Conservation (phyloP, 2,888 invertebrate species). For the Apoderus coryli region DNA sequence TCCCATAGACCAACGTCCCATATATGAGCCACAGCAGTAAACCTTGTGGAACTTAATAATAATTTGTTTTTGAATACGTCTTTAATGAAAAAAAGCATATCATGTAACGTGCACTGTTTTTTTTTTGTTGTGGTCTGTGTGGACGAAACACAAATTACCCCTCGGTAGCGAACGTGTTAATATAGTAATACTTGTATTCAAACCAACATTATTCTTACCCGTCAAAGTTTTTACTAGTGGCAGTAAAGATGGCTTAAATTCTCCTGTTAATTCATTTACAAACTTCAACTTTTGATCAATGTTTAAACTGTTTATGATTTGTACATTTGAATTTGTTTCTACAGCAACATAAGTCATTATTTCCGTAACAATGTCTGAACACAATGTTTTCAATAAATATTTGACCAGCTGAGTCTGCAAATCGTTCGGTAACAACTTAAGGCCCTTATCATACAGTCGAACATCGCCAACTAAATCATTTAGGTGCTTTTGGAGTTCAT, state of each 20-base stretch:
- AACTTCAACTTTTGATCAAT: slow-evolving; percentile 60
- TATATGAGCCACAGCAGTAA: too few species aligned
- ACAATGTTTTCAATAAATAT: slow-evolving; percentile 72
- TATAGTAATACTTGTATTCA: not conserved
- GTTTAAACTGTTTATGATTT: slow-evolving; percentile 43
- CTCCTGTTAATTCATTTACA: slow-evolving; percentile 50
- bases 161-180: too few species aligned
- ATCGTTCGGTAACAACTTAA: slow-evolving; percentile 45
- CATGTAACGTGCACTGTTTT: too few species aligned
- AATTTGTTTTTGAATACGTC: too few species aligned
- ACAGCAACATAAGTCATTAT: slow-evolving; percentile 64
- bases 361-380: slow-evolving; percentile 67
- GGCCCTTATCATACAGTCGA: slow-evolving; percentile 66
- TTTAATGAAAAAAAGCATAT: too few species aligned
- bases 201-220: slow-evolving; percentile 21
- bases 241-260: slow-evolving; percentile 48
- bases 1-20: too few species aligned
- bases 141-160: too few species aligned
- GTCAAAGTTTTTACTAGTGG: slow-evolving; percentile 54
- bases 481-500: slow-evolving; percentile 69
- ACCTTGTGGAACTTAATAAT: too few species aligned
- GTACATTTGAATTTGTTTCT: slow-evolving; percentile 51
- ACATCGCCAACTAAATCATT: slow-evolving; percentile 62
- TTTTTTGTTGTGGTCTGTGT: too few species aligned
- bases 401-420: slow-evolving; percentile 60